These are phyloP conservation scores for Leptobrachium leishanense DNA, from an alignment of 2,113 vertebrate genomes.

Conservation along the genomic window DNA sequence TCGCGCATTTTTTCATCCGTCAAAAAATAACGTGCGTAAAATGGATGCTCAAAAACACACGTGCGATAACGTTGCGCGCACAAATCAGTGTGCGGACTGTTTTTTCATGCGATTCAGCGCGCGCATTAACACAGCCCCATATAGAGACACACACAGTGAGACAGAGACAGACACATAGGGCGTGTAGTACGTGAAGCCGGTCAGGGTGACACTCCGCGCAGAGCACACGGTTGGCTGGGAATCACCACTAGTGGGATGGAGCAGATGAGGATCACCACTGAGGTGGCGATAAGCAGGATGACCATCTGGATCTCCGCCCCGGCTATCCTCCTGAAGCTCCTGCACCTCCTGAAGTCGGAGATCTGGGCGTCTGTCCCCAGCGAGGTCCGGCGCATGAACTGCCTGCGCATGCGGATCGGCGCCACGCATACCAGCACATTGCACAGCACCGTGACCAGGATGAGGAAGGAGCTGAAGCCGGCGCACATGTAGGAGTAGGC, in stretches of 20 bases:
- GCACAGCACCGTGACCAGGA: slow-evolving; percentile 85
- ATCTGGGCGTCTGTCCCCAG: slow-evolving; percentile 78
- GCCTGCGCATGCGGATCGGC: slow-evolving; percentile 89
- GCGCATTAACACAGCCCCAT: no score
- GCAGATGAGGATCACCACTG: slow-evolving; percentile 89
- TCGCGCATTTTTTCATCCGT: no score
- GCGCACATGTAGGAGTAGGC: slow-evolving; percentile 91
- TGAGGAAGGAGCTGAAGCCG: slow-evolving; percentile 85
- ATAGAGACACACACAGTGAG: no score
- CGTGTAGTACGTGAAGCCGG: no score
- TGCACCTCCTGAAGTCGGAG: slow-evolving; percentile 78
- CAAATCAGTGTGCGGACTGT: no score
- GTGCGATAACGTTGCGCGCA: no score
- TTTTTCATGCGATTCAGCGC: no score
- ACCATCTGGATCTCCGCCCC: slow-evolving; percentile 97
- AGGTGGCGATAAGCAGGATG: slow-evolving; percentile 91
- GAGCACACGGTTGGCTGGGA: slow-evolving; percentile 38
- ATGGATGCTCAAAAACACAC: no score
- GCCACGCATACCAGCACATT: slow-evolving; percentile 91
- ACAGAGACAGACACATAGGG: no score
- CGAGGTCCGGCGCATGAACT: slow-evolving; percentile 90
- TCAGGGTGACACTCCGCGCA: no score
- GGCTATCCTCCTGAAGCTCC: slow-evolving; percentile 83
- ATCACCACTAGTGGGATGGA: slow-evolving; percentile 97
- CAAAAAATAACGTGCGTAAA: no score